A percentile compares a stretch with the other conserved stretches of the same genome.
phyloP scores from a whole-genome alignment of 2,797 vertebrate species.

The Pogoniulus pusillus region DNA sequence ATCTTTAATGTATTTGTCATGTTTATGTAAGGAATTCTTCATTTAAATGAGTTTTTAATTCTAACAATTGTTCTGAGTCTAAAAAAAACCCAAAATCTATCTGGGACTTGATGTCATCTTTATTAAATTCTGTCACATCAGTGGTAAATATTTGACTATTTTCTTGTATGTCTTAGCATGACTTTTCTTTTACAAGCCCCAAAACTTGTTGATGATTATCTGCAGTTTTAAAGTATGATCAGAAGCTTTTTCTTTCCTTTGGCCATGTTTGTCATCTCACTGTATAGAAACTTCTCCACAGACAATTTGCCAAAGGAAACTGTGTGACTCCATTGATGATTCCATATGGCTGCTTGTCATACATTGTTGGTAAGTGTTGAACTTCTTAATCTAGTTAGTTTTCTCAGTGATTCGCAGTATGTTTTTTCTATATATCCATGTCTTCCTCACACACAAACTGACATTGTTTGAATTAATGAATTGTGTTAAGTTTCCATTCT shows the following conservation, averaged over 20 bases:
- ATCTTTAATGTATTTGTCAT: neutral
- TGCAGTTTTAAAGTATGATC: neutral
- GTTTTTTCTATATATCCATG: neutral
- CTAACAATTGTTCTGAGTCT: neutral
- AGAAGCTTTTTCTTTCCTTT: neutral
- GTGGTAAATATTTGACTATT: neutral
- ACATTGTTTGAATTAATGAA: neutral
- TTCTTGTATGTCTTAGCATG: neutral
- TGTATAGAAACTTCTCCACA: neutral
- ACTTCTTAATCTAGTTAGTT: neutral
- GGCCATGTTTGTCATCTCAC: neutral
- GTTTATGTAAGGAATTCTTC: constrained; percentile 1
- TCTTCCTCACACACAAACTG: neutral
- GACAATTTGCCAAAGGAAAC: neutral
- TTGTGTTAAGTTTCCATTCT: neutral
- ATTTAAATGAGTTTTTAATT: constrained; percentile 48
- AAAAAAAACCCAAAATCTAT: neutral
- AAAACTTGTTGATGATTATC: neutral
- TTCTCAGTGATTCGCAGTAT: neutral
- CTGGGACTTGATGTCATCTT: neutral
- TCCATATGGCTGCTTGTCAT: neutral
- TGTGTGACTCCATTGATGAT: neutral
- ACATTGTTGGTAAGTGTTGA: neutral
- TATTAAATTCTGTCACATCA: neutral
- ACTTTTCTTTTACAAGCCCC: neutral